Evolutionary conservation across 2,113 vertebrate genomes (phyloP), one percentile per base, ranked within the genome.

Genomic region (Glareola pratincola): DNA sequence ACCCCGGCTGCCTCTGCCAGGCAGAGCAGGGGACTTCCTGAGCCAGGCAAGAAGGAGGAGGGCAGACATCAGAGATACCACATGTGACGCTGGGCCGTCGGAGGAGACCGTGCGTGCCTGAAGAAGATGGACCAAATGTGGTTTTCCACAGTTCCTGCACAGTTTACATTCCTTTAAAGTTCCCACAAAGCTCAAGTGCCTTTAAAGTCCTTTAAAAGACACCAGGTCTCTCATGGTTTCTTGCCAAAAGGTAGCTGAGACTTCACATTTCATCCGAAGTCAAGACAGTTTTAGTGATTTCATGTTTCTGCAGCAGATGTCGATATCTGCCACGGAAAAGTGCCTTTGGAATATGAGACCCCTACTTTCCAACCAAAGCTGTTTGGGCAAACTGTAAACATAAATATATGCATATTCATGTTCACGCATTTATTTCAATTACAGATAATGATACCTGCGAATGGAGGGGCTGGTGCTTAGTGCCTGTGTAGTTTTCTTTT

Each of bases 51-150:
- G 67, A 30, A 64, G 37, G 34, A 37, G 29, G 59, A 78, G 51
- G 29, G 75, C 29, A 92, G 23, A 14, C 29, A 24, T 53, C 21
- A 53, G 91, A 36, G 69, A 75, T 9, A 29, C 43, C 29, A 4
- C 4, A 21, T 2, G 7, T 39, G 67, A 76, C 2, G 5, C 24
- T 7, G 30, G 37, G 20, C 1, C 0, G 4, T 37, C 30, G 63
- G 11, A 74, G 77, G 72, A 48, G 29, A 51, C 13, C 47, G 43
- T 4, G 8, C 2, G 6, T 64, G n/a, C 48, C 56, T 85, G 39
- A 51, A 77, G 95, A 81, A 83, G 76, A 85, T 37, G 64, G 19
- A 12, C 50, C 2, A 2, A 72, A 43, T 27, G 59, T 11, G 80
- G 23, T 62, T 94, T 92, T 64, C 62, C 80, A 86, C 37, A 56